Base-by-base conservation (phyloP, 2,797 vertebrate species). In the Simalia tracyae region DNA sequence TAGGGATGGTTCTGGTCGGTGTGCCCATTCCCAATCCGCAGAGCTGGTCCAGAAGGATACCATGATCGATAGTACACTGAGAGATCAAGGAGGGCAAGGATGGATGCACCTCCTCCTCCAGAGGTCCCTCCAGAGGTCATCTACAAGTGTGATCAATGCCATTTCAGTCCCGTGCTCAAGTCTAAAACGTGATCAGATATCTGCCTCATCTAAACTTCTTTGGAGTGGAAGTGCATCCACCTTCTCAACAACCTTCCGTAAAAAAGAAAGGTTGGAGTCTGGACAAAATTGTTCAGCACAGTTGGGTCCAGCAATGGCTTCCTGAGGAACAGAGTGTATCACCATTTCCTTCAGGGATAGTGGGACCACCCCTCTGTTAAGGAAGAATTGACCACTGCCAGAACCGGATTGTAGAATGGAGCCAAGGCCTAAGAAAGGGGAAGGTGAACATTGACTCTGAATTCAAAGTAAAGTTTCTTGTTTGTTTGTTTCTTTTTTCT, bases 381-480 rank as follows among this genome's bases (percentile, higher is more conserved):
- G 66, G 14, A 72, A 36, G 66, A 17, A 6, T 72, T 36, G n/a
- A 36, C 66, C 14, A 72, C n/a, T 81, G 36, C 36, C 19, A 81
- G 36, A 81, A 81, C 36, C 1, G 3, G 28, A 85, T 56, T 81
- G 54, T 12, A 91, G 56, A 57, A 89, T 22, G 86, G 84, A 94
- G 54, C 85, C 86, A 66, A 36, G 76, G 86, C 57, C 93, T 86
- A 63, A 87, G 54, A 59, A 56, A 84, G 60, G 88, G 85, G 84
- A 42, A 90, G 31, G 63, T 84, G 5, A 61, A 94, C 56, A 92
- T 87, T 26, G 86, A 64, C 61, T 24, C 64, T 2, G 15, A 24
- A 94, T 24, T 87, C 91, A 88, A 95, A 94, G 19, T 54, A 89
- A 91, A 93, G 57, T 1, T 6, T 5, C n/a, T 59, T 28, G 87